Evolutionary conservation across 2,888 invertebrate species (phyloP).

Genomic region (Crematogaster levior): DNA sequence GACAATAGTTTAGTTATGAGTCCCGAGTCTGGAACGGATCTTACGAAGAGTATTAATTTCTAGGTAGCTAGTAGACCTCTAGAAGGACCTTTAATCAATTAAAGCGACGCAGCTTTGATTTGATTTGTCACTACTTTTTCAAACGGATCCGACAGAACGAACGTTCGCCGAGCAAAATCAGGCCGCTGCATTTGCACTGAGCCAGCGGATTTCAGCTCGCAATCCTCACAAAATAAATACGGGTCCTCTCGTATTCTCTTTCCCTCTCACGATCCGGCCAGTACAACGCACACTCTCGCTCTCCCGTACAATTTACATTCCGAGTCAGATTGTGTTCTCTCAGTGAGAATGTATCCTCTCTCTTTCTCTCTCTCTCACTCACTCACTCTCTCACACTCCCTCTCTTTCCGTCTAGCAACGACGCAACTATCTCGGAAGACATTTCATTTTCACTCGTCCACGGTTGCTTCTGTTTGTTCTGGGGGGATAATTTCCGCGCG

Average conservation of each 20-base stretch:
- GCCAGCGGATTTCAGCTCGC: constrained; percentile 65
- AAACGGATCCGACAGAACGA: constrained; percentile 70
- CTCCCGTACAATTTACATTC: constrained; percentile 70
- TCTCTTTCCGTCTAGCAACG: constrained; percentile 60
- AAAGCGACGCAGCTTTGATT: constrained; percentile 80
- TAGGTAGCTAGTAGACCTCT: constrained; percentile 51
- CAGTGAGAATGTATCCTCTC: constrained; percentile 66
- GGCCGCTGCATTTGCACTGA: constrained; percentile 65
- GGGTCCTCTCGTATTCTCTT: constrained; percentile 35
- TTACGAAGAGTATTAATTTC: constrained; percentile 59
- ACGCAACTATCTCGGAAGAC: constrained; percentile 82
- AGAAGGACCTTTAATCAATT: constrained; percentile 70
- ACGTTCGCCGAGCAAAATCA: constrained; percentile 66
- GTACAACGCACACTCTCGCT: constrained; percentile 55
- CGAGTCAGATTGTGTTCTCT: constrained; percentile 67
- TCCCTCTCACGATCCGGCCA: constrained; percentile 10
- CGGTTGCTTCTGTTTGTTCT: constrained; percentile 39
- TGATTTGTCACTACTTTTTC: constrained; percentile 77
- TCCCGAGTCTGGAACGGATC: constrained; percentile 48
- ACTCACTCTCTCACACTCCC: background rate
- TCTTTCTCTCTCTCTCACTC: constrained; percentile 2
- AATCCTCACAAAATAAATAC: constrained; percentile 71
- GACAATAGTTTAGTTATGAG: constrained; percentile 40
- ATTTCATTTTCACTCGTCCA: constrained; percentile 78
- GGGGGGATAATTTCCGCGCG: constrained; percentile 38